Evolutionary conservation across 2,888 invertebrate genomes (phyloP).

Genomic region (Cerastis leucographa): DNA sequence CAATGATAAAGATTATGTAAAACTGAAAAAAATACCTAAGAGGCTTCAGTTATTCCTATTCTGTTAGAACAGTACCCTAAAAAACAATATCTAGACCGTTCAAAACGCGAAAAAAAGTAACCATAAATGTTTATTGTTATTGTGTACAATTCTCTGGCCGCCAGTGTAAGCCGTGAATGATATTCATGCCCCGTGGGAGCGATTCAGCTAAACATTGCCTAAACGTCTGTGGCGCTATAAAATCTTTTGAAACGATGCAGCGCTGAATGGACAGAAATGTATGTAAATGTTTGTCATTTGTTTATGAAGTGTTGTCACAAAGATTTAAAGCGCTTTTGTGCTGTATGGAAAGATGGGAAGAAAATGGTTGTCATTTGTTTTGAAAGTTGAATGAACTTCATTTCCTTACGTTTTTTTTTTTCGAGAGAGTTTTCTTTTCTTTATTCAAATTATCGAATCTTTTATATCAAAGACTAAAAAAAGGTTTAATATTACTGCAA

Average conservation of each 20-base stretch:
- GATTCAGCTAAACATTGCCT: conserved; percentile 65
- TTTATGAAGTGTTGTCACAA: conserved; percentile 40
- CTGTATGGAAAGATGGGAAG: not conserved
- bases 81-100: conserved; percentile 49
- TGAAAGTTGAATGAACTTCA: conserved; percentile 1
- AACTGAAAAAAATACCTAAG: not conserved
- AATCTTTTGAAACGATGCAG: conserved; percentile 53
- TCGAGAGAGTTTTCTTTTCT: conserved; percentile 4
- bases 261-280: conserved; percentile 37
- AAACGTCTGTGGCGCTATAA: conserved; percentile 63
- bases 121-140: conserved; percentile 65
- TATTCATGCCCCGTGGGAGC: conserved; percentile 61
- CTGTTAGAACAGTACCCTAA: conserved; percentile 14
- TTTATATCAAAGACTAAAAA: conserved; percentile 39
- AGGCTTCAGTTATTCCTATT: not conserved
- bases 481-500: conserved; percentile 43
- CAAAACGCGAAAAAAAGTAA: conserved; percentile 58
- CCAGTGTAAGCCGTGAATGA: conserved; percentile 57
- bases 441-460: conserved; percentile 43
- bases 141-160: conserved; percentile 57
- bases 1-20: not conserved
- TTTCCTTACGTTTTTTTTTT: not conserved
- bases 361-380: conserved; percentile 33
- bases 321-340: conserved; percentile 25
- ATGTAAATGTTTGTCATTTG: conserved; percentile 41